Base-by-base conservation (phyloP, 2,888 invertebrate genomes). In the Hydrotaea cyrtoneurina region DNA sequence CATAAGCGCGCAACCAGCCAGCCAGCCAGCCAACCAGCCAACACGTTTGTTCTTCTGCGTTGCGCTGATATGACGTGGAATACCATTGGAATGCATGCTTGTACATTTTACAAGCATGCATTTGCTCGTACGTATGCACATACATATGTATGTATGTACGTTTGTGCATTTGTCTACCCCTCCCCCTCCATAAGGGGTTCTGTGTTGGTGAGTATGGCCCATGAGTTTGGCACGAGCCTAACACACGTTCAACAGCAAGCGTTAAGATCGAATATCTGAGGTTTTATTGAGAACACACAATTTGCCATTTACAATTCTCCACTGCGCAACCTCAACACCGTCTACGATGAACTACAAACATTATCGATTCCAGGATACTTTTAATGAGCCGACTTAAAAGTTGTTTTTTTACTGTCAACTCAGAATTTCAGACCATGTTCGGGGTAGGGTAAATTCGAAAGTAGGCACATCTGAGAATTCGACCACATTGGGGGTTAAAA, bases 151-250 rank as follows among this genome's bases (percentile, higher is more conserved):
- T 3, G 13, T 39, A 39, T 39, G 39, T 39, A 39, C 10, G 39
- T 39, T 39, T 10, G 4, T 59, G 1, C 23, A 17, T 11, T 46
- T 64, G 39, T 26, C 62, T 72, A 36, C 21, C 13, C 23, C 31
- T 57, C 13, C 23, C 17, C 17, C 53, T 19, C 7, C 7, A 7
- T 7, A 31, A 31, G 7, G 31, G 21, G 17, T 23, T 3, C 36
- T 21, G 17, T 19, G 36, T 19, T 21, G 43, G 13, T 11, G 46
- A 31, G 73, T n/a, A n/a, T 4, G 31, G 7, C 3, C 62, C 77
- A 77, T 82, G 31, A 76, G 90, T 88, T 76, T 82, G 87, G 87
- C 90, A 90, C 90, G 90, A 90, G 90, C 89, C 89, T 88, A 90
- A 89, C 91, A 89, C 91, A 91, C 89, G 91, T 89, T 71, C 77